Conservation (phyloP, 2,888 invertebrate genomes). For the Tenthredo amoena region DNA sequence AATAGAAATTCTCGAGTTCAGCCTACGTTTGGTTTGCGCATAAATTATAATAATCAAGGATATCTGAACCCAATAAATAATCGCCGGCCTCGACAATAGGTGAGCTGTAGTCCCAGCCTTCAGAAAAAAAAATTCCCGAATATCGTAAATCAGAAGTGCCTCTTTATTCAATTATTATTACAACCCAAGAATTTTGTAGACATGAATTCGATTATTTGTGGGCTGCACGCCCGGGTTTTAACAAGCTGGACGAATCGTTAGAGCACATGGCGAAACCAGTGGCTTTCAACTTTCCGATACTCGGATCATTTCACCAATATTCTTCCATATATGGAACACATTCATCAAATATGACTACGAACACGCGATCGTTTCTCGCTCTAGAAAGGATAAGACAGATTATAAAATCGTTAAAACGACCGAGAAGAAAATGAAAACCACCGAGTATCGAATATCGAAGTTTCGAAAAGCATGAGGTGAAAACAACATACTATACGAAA, state of each 20-base stretch:
- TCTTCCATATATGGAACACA: neutral
- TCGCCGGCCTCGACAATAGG: constrained; percentile 56
- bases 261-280: constrained; percentile 13
- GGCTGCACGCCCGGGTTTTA: constrained; percentile 23
- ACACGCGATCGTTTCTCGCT: neutral
- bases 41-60: constrained; percentile 74
- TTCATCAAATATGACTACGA: neutral
- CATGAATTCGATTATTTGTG: constrained; percentile 37
- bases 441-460: neutral
- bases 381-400: neutral
- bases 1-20: constrained; percentile 60
- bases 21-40: constrained; percentile 62
- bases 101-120: constrained; percentile 28
- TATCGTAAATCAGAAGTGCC: constrained; percentile 43
- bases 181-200: constrained; percentile 35
- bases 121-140: constrained; percentile 48
- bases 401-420: neutral
- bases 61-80: constrained; percentile 72
- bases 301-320: neutral
- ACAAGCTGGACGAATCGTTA: constrained; percentile 35
- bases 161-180: constrained; percentile 49
- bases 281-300: constrained; percentile 13
- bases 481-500: neutral
- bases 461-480: neutral
- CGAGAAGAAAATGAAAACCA: neutral